Evolutionary conservation across 2,888 invertebrate genomes (phyloP), one percentile per base, ranked within the genome.

Genomic region (Aporophyla nigra): DNA sequence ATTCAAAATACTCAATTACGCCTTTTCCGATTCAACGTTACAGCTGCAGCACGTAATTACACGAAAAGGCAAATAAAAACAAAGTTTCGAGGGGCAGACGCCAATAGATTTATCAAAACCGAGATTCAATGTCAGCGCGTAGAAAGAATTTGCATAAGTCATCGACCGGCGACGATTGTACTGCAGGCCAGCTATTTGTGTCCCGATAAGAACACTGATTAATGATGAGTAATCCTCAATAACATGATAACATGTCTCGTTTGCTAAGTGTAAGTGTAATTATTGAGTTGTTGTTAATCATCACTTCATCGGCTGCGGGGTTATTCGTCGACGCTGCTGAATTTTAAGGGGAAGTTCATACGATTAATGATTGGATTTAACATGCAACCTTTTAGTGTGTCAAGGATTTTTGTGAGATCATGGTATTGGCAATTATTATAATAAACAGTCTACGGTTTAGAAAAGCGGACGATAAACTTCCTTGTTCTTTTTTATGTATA

Each of bases 111-210:
- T 76, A 80, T 84, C 76, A 81, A 83, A 84, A 78, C 74, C 7
- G 67, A 76, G 77, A 83, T 85, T 85, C 84, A 89, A 89, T 89
- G 88, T 86, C 87, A 85, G 72, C 76, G 79, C 77, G 76, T 82
- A 83, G 82, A 86, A 85, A 81, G 82, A 85, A 88, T 89, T 89
- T 86, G 86, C 91, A 89, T 89, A 89, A 87, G 91, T 91, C 91
- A 87, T 87, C 86, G 91, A 89, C 91, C 90, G 86, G 76, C 80
- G 75, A 70, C 74, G 72, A 76, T 78, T 73, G 78, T 65, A 82
- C 76, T 85, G 85, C 78, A 74, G 33, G 33, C 33, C 33, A 33
- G 83, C 78, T 80, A 86, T 85, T 86, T 84, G 66, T 79, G 81
- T 59, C 12, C 51, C 75, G 85, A 84, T 88, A 84, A 82, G 63